phyloP scores from a whole-genome alignment of 1,140 invertebrate genomes.

The Pseudoatta argentina region DNA sequence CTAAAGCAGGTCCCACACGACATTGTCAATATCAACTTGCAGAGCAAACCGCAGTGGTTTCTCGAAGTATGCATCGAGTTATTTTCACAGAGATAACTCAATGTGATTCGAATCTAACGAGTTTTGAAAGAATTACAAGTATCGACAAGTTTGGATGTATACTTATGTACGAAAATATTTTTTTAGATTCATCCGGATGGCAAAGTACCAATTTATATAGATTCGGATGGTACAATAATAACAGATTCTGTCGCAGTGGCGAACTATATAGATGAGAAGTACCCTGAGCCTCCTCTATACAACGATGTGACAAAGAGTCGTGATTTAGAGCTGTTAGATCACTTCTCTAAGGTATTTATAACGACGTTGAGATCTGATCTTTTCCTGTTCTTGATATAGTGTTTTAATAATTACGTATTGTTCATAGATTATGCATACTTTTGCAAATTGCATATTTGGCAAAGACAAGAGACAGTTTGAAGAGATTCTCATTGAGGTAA shows the following conservation, averaged over 20 bases:
- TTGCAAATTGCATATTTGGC: conserved; percentile 76
- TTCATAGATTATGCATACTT: conserved; percentile 73
- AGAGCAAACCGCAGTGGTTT: conserved; percentile 89
- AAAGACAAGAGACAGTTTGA: conserved; percentile 76
- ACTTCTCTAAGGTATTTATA: conserved; percentile 80
- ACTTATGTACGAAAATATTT: neutral
- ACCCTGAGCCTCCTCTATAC: conserved; percentile 85
- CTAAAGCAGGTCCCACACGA: conserved; percentile 87
- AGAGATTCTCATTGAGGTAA: conserved; percentile 75
- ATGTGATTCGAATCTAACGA: no score
- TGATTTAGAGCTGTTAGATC: conserved; percentile 86
- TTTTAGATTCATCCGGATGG: conserved; percentile 87
- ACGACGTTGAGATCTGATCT: neutral
- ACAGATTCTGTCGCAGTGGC: conserved; percentile 86
- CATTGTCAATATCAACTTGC: conserved; percentile 88
- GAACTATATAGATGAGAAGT: conserved; percentile 88
- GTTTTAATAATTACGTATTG: conserved; percentile 40
- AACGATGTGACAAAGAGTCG: conserved; percentile 84
- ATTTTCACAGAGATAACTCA: neutral
- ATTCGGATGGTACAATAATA: conserved; percentile 84
- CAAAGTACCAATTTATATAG: conserved; percentile 87
- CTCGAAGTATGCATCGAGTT: conserved; percentile 79
- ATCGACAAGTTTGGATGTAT: no score
- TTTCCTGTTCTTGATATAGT: neutral
- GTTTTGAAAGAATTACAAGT: no score